A percentile compares a stretch with the other conserved stretches of the same genome.
Conservation (phyloP, 2,113 vertebrate species). For the Pelmatolapia mariae region DNA sequence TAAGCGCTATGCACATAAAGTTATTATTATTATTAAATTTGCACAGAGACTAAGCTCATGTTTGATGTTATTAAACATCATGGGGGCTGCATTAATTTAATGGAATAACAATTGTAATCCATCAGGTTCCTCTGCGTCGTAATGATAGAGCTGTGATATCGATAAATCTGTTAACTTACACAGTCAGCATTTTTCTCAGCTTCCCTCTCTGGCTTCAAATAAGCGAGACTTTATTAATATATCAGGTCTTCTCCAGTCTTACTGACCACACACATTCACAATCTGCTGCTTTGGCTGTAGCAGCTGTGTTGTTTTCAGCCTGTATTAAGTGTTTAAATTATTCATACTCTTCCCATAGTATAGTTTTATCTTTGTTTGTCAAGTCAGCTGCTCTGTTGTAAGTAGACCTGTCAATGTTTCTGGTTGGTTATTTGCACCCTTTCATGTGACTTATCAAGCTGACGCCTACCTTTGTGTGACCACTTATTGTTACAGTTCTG, state of each 20-base stretch:
- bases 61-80: neutral
- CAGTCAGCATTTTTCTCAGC: neutral
- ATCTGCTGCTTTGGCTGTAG: neutral
- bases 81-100: neutral
- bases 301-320: neutral
- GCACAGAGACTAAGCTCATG: neutral
- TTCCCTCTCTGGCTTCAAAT: neutral
- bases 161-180: neutral
- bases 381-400: neutral
- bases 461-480: neutral
- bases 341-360: neutral
- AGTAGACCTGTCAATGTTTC: neutral
- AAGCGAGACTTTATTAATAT: neutral
- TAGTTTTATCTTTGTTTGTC: neutral
- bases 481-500: neutral
- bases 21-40: neutral
- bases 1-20: neutral
- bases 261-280: neutral
- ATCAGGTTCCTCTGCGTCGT: neutral
- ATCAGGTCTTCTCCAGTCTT: neutral
- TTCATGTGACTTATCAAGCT: neutral
- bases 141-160: neutral
- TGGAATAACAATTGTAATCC: neutral
- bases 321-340: neutral
- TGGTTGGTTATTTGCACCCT: neutral